Percentiles rank a stretch among this genome's conserved stretches.
phyloP scores from a whole-genome alignment of 2,797 vertebrate species.

The Agapornis canus region DNA sequence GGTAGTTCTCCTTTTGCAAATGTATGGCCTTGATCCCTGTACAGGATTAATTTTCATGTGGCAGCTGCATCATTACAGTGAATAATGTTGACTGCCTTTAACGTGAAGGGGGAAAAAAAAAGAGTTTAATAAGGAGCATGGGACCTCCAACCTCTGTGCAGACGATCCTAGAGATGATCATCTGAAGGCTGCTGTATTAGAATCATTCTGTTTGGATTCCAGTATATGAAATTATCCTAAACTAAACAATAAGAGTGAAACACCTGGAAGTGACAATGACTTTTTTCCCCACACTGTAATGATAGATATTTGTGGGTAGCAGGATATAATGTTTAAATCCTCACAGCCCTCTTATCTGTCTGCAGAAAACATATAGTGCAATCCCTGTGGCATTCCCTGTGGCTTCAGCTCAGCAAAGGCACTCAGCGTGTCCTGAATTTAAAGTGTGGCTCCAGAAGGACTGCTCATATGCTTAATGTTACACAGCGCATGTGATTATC shows the following conservation, averaged over 20 bases:
- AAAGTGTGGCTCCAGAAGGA: constrained; percentile 25
- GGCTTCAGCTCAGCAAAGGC: background rate
- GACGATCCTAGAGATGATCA: background rate
- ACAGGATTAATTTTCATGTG: background rate
- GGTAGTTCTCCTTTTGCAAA: background rate
- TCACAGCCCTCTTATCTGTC: background rate
- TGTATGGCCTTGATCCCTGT: background rate
- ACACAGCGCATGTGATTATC: background rate
- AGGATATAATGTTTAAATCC: background rate
- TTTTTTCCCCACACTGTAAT: background rate
- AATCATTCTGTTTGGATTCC: background rate
- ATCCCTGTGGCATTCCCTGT: background rate
- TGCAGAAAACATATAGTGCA: background rate
- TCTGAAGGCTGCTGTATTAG: background rate
- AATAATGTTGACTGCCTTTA: background rate
- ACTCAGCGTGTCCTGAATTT: constrained; percentile 44
- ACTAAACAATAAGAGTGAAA: background rate
- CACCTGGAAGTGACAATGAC: background rate
- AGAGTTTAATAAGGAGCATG: background rate
- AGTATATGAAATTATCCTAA: background rate
- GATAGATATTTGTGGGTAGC: background rate
- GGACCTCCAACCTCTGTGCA: background rate
- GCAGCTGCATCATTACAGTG: background rate
- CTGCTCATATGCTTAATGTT: background rate
- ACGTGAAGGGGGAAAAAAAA: background rate